phyloP scores from a whole-genome alignment of 2,113 vertebrate genomes.

The Potamarius usumacintae region DNA sequence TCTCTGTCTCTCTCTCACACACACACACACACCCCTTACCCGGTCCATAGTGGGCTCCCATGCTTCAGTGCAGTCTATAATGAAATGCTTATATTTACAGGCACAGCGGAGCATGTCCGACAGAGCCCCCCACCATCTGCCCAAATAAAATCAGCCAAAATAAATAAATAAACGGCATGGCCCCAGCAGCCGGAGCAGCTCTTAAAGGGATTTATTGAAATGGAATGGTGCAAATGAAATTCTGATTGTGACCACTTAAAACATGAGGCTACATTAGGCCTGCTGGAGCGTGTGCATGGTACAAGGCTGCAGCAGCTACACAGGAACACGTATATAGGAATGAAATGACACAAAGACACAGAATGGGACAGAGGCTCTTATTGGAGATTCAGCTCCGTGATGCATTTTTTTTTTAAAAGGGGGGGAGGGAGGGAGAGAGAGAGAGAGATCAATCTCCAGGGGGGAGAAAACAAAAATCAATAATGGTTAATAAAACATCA shows the following conservation, averaged over 20 bases:
- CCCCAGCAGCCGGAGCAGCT: slow-evolving; percentile 86
- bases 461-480: slow-evolving; percentile 90
- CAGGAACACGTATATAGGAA: slow-evolving; percentile 33
- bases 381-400: slow-evolving; percentile 83
- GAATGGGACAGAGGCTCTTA: slow-evolving; percentile 63
- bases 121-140: slow-evolving; percentile 85
- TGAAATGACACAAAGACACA: not conserved
- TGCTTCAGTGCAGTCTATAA: slow-evolving; percentile 97
- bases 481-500: slow-evolving; percentile 99
- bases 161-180: slow-evolving; percentile 81
- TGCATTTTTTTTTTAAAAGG: slow-evolving; percentile 70
- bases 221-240: slow-evolving; percentile 97
- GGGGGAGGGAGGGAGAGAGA: not conserved
- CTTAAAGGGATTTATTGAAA: slow-evolving; percentile 97
- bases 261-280: slow-evolving; percentile 86
- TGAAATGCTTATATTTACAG: slow-evolving; percentile 99
- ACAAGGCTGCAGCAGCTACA: slow-evolving; percentile 23
- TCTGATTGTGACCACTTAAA: slow-evolving; percentile 90
- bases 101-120: slow-evolving; percentile 93
- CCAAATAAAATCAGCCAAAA: slow-evolving; percentile 83
- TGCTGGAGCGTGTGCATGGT: slow-evolving; percentile 61
- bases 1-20: not conserved
- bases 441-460: slow-evolving; percentile 69
- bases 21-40: slow-evolving; percentile 74
- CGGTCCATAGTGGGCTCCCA: slow-evolving; percentile 79